Percentiles rank a stretch among this genome's conserved stretches.
Conservation (phyloP, 2,888 invertebrate species). For the Campopleginae sp. region DNA sequence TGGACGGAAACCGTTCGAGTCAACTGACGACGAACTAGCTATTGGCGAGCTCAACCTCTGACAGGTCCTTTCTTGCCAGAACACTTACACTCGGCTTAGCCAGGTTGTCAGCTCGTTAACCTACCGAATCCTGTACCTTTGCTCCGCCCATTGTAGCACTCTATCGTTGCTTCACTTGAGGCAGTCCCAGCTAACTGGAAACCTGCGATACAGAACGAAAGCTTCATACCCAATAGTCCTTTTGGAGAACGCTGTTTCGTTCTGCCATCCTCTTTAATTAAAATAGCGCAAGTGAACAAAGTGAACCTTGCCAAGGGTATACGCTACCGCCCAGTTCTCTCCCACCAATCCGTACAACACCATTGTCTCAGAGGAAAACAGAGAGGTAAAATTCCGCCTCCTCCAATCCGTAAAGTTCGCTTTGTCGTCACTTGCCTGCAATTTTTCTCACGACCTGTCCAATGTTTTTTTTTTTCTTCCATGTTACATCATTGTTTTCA, state of each 20-base stretch:
- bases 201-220: conserved; percentile 30
- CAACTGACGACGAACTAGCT: conserved; percentile 69
- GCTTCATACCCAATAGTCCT: conserved; percentile 41
- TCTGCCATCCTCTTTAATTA: conserved; percentile 76
- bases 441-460: conserved; percentile 16
- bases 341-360: conserved; percentile 49
- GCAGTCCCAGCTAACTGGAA: conserved; percentile 10
- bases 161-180: conserved; percentile 22
- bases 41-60: conserved; percentile 19
- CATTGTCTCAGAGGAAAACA: background rate
- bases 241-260: conserved; percentile 69
- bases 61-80: conserved; percentile 39
- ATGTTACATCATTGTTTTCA: conserved; percentile 48
- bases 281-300: conserved; percentile 72
- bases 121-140: conserved; percentile 24
- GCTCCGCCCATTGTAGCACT: conserved; percentile 35
- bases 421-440: conserved; percentile 55
- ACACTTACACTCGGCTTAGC: conserved; percentile 27
- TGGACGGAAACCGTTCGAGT: conserved; percentile 74
- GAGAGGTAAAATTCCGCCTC: conserved; percentile 25
- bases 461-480: too few species aligned
- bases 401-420: conserved; percentile 31
- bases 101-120: conserved; percentile 23
- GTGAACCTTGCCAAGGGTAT: conserved; percentile 63
- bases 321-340: conserved; percentile 51